phyloP scores from a whole-genome alignment of 2,113 vertebrate genomes.

The Myrmecophaga tridactyla region DNA sequence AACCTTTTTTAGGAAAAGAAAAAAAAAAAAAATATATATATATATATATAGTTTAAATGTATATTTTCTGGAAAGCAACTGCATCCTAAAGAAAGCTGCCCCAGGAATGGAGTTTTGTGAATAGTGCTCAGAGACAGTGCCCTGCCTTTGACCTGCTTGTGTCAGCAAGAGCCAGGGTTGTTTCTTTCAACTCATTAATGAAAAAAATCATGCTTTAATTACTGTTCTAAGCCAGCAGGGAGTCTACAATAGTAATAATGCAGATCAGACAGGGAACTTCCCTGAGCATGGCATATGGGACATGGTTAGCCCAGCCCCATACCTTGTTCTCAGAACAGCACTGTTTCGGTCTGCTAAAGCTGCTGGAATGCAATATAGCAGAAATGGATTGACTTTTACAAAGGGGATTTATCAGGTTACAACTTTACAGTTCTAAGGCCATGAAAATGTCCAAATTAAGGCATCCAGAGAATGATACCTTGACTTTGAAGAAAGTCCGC shows the following conservation, averaged over 20 bases:
- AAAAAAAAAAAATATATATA: no score
- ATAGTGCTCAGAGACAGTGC: not conserved
- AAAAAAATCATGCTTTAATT: not conserved
- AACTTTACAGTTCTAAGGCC: no score
- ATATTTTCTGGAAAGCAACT: not conserved
- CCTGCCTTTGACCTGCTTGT: not conserved
- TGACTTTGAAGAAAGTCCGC: no score
- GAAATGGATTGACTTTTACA: no score
- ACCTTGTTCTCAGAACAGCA: not conserved
- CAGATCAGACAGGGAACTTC: not conserved
- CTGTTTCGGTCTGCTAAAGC: no score
- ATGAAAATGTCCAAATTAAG: no score
- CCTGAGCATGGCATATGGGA: not conserved
- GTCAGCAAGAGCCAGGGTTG: not conserved
- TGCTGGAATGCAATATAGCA: no score
- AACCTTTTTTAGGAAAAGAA: not conserved
- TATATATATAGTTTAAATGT: not conserved
- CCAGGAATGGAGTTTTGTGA: not conserved
- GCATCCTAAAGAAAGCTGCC: not conserved
- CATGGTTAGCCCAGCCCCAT: not conserved
- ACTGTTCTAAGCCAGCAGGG: not conserved
- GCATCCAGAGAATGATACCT: no score
- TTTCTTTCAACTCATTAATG: slow-evolving; percentile 32
- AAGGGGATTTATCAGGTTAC: no score
- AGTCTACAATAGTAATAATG: not conserved